phyloP scores from a whole-genome alignment of 2,113 vertebrate genomes.

The Calyptomena viridis region DNA sequence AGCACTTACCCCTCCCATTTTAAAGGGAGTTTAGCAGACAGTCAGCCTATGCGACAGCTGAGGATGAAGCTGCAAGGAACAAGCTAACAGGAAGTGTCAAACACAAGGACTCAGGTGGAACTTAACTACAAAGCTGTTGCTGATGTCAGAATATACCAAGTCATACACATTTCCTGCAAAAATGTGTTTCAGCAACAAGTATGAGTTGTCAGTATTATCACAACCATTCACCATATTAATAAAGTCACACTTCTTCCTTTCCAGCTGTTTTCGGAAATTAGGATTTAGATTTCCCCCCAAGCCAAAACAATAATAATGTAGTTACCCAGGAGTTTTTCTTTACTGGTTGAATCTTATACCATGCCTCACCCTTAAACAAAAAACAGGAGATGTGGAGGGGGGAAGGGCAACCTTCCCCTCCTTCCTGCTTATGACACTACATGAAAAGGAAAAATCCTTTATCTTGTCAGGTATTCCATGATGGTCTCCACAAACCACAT shows the following conservation, averaged over 20 bases:
- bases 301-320: rapidly evolving
- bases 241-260: not conserved
- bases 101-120: not conserved
- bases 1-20: slow-evolving; percentile 61
- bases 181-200: not conserved
- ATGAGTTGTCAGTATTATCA: not conserved
- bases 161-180: not conserved
- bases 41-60: slow-evolving; percentile 37
- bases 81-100: slow-evolving; percentile 49
- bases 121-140: not conserved
- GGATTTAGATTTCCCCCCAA: not conserved
- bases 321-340: not conserved
- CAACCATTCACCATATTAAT: not conserved
- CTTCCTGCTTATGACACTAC: not conserved
- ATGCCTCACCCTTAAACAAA: not conserved
- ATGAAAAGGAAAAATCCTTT: not conserved
- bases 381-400: too few relatives aligned
- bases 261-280: not conserved
- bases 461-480: not conserved
- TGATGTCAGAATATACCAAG: not conserved
- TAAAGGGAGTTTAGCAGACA: slow-evolving; percentile 52
- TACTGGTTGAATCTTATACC: not conserved
- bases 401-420: not conserved
- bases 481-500: not conserved
- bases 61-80: slow-evolving; percentile 57